A percentile compares a stretch with the other conserved stretches of the same genome.
phyloP scores from a whole-genome alignment of 2,888 invertebrate genomes.

The Chrysotoxum bicinctum region DNA sequence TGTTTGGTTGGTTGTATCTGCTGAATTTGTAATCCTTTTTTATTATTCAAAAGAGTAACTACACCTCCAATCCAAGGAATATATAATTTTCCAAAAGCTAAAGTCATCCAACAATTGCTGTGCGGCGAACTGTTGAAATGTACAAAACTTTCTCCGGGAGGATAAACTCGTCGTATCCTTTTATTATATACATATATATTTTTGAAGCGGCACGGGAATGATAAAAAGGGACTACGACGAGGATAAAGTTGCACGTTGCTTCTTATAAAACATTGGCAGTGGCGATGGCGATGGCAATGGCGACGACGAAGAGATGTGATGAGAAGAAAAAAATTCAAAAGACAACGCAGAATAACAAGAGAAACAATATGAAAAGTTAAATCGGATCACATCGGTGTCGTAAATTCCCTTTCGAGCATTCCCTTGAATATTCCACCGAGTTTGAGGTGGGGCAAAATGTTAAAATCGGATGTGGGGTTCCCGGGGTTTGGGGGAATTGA shows the following conservation, averaged over 20 bases:
- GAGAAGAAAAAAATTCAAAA: slow-evolving; percentile 51
- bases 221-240: slow-evolving; percentile 26
- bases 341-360: slow-evolving; percentile 70
- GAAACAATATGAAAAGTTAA: slow-evolving; percentile 72
- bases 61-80: slow-evolving; percentile 67
- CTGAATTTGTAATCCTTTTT: slow-evolving; percentile 72
- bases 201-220: slow-evolving; percentile 27
- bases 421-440: slow-evolving; percentile 44
- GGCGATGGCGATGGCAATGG: slow-evolving; percentile 4
- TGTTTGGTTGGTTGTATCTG: slow-evolving; percentile 39
- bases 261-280: slow-evolving; percentile 22
- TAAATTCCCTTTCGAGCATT: slow-evolving; percentile 65
- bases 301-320: slow-evolving; percentile 38
- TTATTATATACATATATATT: slow-evolving; percentile 44
- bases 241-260: slow-evolving; percentile 58
- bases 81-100: slow-evolving; percentile 62
- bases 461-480: neutral
- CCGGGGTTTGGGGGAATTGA: slow-evolving; percentile 23
- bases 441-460: neutral
- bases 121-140: slow-evolving; percentile 70
- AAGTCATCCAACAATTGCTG: slow-evolving; percentile 68
- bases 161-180: slow-evolving; percentile 61
- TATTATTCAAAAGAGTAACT: slow-evolving; percentile 69
- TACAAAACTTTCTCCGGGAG: slow-evolving; percentile 66
- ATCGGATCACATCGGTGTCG: slow-evolving; percentile 72